These are phyloP conservation scores for Platysternon megacephalum DNA, from an alignment of 2,113 vertebrate species.

Conservation along the genomic window DNA sequence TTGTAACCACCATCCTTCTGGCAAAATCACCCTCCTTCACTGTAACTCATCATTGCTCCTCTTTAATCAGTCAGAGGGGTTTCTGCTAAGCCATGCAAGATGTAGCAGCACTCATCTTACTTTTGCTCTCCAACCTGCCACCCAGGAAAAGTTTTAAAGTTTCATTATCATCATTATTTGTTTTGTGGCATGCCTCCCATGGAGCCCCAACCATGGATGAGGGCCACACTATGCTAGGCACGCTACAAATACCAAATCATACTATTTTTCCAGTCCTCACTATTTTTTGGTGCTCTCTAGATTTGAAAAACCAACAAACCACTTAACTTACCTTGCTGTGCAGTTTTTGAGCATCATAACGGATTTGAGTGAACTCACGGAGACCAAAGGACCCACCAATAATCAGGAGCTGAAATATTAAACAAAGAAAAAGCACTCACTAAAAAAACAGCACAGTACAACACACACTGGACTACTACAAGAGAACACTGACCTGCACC, in stretches of 20 bases:
- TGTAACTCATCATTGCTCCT: not conserved
- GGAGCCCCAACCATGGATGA: not conserved
- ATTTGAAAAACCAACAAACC: not conserved
- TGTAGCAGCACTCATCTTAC: not conserved
- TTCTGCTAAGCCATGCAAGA: not conserved
- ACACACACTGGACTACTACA: not conserved
- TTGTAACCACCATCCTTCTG: not conserved
- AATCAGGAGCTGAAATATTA: conserved; percentile 86
- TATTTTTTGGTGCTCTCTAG: not conserved
- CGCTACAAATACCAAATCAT: not conserved
- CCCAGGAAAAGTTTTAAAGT: not conserved
- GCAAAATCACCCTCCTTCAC: not conserved
- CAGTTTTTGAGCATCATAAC: conserved; percentile 89
- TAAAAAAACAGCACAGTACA: not conserved
- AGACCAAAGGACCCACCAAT: conserved; percentile 95
- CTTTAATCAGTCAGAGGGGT: not conserved
- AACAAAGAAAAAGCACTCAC: not conserved
- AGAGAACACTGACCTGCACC: not conserved
- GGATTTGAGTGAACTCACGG: conserved; percentile 92
- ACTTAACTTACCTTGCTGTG: conserved; percentile 82
- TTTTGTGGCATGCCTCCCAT: not conserved
- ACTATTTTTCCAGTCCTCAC: not conserved
- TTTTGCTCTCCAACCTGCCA: not conserved
- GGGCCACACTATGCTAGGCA: not conserved
- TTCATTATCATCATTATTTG: not conserved